Evolutionary conservation across 2,113 vertebrate species (phyloP).

Genomic region (Amia ocellicauda): DNA sequence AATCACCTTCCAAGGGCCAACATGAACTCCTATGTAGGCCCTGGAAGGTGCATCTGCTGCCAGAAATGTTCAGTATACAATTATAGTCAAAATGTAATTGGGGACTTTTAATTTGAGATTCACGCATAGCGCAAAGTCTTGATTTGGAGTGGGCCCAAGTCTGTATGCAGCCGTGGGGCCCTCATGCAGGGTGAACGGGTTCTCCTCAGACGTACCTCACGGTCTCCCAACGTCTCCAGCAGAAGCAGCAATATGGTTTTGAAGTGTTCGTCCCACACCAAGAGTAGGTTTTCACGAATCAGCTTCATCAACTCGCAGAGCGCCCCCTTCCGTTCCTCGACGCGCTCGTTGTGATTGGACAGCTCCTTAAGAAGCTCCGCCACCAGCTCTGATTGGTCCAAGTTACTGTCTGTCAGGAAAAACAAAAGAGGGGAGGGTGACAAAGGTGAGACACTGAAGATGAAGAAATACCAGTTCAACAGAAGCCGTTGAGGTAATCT

Average conservation of each 20-base stretch:
- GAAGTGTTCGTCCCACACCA: conserved; percentile 96
- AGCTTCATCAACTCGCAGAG: conserved; percentile 86
- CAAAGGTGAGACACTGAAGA: no score
- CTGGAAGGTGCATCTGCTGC: no score
- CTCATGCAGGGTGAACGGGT: background rate
- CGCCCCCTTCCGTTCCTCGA: conserved; percentile 88
- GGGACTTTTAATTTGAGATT: no score
- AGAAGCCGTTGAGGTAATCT: no score
- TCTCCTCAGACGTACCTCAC: conserved; percentile 71
- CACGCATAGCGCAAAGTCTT: no score
- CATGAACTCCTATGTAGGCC: no score
- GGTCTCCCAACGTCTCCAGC: conserved; percentile 90
- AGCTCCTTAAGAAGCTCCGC: conserved; percentile 89
- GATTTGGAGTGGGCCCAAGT: no score
- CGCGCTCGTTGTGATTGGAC: conserved; percentile 90
- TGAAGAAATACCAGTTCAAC: no score
- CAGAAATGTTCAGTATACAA: no score
- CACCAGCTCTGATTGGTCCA: conserved; percentile 89
- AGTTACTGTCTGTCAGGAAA: conserved; percentile 68
- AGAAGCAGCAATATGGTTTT: conserved; percentile 91
- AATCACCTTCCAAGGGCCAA: no score
- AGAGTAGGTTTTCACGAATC: conserved; percentile 84
- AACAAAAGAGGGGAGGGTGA: no score
- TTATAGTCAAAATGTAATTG: no score
- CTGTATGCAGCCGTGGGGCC: background rate